Conservation (phyloP, 1,140 invertebrate species). For the Aculops lycopersici region DNA sequence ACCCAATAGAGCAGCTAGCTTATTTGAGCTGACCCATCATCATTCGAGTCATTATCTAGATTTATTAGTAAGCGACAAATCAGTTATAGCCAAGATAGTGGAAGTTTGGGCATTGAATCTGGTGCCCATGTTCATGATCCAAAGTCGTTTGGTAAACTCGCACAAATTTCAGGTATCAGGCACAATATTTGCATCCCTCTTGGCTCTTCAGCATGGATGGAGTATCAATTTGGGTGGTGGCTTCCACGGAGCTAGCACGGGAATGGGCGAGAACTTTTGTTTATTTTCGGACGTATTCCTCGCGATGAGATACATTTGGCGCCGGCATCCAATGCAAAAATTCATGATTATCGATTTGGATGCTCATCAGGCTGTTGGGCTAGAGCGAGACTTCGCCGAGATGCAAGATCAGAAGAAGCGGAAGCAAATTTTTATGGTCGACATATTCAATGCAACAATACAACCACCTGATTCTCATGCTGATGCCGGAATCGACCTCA, state of each 20-base stretch:
- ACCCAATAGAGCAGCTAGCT: no score
- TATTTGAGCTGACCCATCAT: no score
- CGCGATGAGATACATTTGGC: conserved; percentile 30
- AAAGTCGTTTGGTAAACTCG: no score
- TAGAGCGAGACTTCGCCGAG: conserved; percentile 37
- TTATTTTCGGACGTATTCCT: conserved; percentile 56
- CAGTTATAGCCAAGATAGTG: no score
- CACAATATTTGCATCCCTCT: no score
- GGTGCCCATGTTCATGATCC: no score
- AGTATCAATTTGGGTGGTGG: conserved; percentile 65
- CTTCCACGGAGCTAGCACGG: no score
- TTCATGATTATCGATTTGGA: conserved; percentile 61
- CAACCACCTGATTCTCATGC: conserved; percentile 42
- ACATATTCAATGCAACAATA: conserved; percentile 46
- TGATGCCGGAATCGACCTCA: conserved; percentile 33
- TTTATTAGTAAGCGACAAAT: no score
- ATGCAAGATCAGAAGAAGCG: conserved; percentile 16
- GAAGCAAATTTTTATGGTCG: conserved; percentile 38
- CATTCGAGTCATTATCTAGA: no score
- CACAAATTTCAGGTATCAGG: no score
- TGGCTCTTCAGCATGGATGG: conserved; percentile 45
- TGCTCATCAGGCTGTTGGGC: conserved; percentile 62
- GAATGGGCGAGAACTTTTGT: conserved; percentile 30
- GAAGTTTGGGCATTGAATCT: no score
- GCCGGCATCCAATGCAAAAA: conserved; percentile 22